Percentiles rank a stretch among this genome's conserved stretches.
Evolutionary conservation across 1,140 invertebrate species (phyloP).

Genomic region (Piezodorus guildinii): DNA sequence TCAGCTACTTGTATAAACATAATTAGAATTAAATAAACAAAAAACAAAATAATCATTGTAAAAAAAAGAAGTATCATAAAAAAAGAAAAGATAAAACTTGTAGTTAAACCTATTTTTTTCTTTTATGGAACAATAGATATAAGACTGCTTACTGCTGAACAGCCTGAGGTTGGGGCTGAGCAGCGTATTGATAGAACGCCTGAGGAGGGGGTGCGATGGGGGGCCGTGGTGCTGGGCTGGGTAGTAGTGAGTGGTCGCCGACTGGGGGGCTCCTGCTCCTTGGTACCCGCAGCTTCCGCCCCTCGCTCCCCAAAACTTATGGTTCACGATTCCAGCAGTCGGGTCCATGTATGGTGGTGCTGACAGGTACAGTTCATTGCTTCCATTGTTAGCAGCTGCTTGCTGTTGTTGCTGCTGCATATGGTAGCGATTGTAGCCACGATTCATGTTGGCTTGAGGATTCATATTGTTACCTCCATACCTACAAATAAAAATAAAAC

Average conservation of each 20-base stretch:
- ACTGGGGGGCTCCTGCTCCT: slow-evolving; percentile 16
- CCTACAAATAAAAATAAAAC: no score
- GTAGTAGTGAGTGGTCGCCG: slow-evolving; percentile 11
- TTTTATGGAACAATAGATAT: background rate
- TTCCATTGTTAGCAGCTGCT: slow-evolving; percentile 16
- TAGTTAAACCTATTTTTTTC: background rate
- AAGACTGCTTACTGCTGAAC: slow-evolving; percentile 29
- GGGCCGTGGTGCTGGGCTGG: slow-evolving; percentile 31
- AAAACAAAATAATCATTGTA: background rate
- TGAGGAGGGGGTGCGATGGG: slow-evolving; percentile 35
- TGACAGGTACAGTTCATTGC: slow-evolving; percentile 28
- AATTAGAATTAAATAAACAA: no score
- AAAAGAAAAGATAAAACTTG: background rate
- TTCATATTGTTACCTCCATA: background rate
- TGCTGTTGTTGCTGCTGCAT: slow-evolving; percentile 23
- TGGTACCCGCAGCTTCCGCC: slow-evolving; percentile 30
- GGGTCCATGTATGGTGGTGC: slow-evolving; percentile 22
- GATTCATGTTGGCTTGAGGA: background rate
- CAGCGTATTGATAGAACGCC: slow-evolving; percentile 25
- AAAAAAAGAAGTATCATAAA: slow-evolving; percentile 10
- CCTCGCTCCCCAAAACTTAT: slow-evolving; percentile 31
- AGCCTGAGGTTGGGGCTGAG: slow-evolving; percentile 30
- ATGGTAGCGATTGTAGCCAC: slow-evolving; percentile 20
- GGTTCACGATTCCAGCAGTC: slow-evolving; percentile 30
- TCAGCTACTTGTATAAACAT: no score